These are phyloP conservation scores for fruit fly (Drosophila melanogaster) DNA, from an alignment of 1,140 invertebrate genomes.

Conservation along the genomic window DNA sequence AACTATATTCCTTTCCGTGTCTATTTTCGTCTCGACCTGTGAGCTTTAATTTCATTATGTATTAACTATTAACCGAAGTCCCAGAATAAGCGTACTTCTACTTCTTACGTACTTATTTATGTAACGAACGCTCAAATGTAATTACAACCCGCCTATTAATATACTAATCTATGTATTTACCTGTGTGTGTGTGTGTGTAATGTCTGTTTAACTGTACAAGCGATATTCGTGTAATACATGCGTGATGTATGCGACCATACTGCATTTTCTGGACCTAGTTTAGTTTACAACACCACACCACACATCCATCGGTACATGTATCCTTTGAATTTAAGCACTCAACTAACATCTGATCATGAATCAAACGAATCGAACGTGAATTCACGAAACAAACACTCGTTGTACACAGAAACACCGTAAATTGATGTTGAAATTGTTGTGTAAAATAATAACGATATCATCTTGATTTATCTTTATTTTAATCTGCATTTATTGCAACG, in stretches of 20 bases:
- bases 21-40: conserved; percentile 42
- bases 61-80: conserved; percentile 46
- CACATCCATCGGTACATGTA: conserved; percentile 45
- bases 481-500: conserved; percentile 44
- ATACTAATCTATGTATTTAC: conserved; percentile 22
- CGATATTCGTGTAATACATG: conserved; percentile 32
- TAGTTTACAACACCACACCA: conserved; percentile 29
- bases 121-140: conserved; percentile 56
- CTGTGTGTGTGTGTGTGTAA: conserved; percentile 23
- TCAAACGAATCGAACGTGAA: conserved; percentile 14
- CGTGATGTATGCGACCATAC: conserved; percentile 35
- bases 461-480: conserved; percentile 57
- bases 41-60: conserved; percentile 41
- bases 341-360: conserved; percentile 21
- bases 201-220: conserved; percentile 27
- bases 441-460: conserved; percentile 24
- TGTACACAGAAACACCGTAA: conserved; percentile 44
- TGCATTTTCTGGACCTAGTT: conserved; percentile 55
- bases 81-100: conserved; percentile 41
- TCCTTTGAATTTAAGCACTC: conserved; percentile 30
- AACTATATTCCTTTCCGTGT: conserved; percentile 38
- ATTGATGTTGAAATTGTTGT: conserved; percentile 65
- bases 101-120: conserved; percentile 43
- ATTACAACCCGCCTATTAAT: conserved; percentile 39
- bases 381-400: conserved; percentile 8